Percentiles rank a stretch among this genome's conserved stretches.
These are phyloP conservation scores for Dipodomys merriami DNA, from an alignment of 2,113 vertebrate species.

Conservation along the genomic window DNA sequence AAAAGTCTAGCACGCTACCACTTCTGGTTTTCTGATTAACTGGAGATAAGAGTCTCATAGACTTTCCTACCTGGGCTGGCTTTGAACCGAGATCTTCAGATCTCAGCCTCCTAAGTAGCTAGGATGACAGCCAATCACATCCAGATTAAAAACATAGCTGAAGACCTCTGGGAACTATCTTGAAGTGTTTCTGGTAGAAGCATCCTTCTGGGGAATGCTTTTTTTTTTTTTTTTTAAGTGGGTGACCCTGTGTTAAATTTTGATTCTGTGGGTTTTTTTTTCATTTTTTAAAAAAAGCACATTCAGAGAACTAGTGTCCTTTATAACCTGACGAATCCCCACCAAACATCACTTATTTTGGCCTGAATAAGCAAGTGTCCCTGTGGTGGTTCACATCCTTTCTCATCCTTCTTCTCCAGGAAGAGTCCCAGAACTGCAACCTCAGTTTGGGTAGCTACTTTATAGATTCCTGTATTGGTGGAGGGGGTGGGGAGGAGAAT, in stretches of 20 bases:
- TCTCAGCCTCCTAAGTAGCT: too few relatives aligned
- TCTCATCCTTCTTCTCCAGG: not conserved
- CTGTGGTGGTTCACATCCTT: not conserved
- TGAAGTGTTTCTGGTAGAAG: conserved; percentile 24
- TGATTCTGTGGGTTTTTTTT: conserved; percentile 6
- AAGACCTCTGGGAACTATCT: conserved; percentile 48
- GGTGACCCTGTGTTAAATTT: conserved; percentile 7
- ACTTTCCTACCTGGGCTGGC: too few relatives aligned
- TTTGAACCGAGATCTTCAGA: too few relatives aligned
- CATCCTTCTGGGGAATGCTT: conserved; percentile 23
- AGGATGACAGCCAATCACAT: too few relatives aligned
- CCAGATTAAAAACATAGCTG: conserved; percentile 17
- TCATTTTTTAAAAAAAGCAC: not conserved
- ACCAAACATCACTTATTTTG: conserved; percentile 11
- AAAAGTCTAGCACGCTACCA: too few relatives aligned
- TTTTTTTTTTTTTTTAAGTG: conserved; percentile 14
- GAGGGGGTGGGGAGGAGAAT: not conserved
- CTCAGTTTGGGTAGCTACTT: not conserved
- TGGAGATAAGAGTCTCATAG: too few relatives aligned
- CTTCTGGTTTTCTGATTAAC: too few relatives aligned
- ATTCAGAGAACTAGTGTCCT: not conserved
- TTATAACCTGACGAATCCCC: not conserved
- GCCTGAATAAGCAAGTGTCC: not conserved
- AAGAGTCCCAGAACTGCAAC: conserved; percentile 9
- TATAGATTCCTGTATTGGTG: not conserved